A percentile compares a stretch with the other conserved stretches of the same genome.
These are phyloP conservation scores for Sebastes hubbsi DNA, from an alignment of 2,797 vertebrate genomes.

Conservation along the genomic window DNA sequence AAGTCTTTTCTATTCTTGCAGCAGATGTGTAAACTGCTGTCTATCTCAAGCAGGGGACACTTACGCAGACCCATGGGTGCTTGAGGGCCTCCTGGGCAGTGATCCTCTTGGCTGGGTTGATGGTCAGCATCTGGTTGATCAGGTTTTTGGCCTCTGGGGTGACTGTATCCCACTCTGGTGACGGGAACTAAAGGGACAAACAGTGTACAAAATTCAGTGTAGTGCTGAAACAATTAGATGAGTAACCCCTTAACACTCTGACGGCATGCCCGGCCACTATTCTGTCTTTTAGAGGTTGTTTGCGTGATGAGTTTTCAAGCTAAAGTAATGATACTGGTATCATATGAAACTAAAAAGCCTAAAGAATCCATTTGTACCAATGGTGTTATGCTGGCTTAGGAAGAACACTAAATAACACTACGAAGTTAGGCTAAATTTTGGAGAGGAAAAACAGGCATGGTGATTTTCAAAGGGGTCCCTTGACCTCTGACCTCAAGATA, in stretches of 20 bases:
- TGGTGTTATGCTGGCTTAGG: too few species aligned
- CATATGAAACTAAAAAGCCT: too few species aligned
- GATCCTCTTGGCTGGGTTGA: constrained; percentile 97
- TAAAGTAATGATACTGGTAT: too few species aligned
- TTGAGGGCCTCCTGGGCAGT: constrained; percentile 97
- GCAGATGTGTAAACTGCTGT: not conserved
- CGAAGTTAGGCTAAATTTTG: too few species aligned
- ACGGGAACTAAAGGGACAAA: constrained; percentile 86
- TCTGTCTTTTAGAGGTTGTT: too few species aligned
- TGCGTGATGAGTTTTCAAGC: too few species aligned
- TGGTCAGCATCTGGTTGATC: constrained; percentile 99
- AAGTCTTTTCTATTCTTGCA: not conserved
- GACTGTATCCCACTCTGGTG: constrained; percentile 97
- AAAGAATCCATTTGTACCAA: too few species aligned
- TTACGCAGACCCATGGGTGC: constrained; percentile 99
- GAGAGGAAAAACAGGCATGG: too few species aligned
- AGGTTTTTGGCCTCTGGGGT: constrained; percentile 98
- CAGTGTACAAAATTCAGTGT: not conserved
- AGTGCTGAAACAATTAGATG: not conserved
- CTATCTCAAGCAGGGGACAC: constrained; percentile 63
- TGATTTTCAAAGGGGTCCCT: too few species aligned
- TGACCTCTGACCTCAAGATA: too few species aligned
- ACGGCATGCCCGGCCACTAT: too few species aligned
- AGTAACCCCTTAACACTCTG: not conserved
- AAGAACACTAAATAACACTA: too few species aligned